Base-by-base conservation (phyloP, 2,888 invertebrate species). In the Dioctria rufipes region DNA sequence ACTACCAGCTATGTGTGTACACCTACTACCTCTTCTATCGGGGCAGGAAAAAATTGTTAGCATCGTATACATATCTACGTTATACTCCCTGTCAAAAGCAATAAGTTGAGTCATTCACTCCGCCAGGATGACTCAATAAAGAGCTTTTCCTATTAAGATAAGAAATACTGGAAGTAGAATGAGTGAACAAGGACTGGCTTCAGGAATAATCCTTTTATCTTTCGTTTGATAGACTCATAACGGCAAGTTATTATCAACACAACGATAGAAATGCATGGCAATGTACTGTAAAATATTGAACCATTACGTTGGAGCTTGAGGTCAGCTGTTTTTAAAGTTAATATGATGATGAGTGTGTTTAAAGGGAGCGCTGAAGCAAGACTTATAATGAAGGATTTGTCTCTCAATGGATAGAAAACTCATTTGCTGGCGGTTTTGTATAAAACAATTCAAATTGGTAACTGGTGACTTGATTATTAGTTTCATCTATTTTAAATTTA, bases 41-140 rank as follows among this genome's bases (percentile, higher is more conserved):
- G 69, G 54, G 54, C 8, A 73, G 60, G 42, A 58, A 73, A 54
- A 73, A 40, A 73, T 73, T 73, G 58, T 73, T 58, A 13, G 73
- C 60, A 73, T 73, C 58, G 25, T 25, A 25, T 25, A 25, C 25
- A 25, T 25, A 25, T 25, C 58, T 73, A 58, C 58, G 42, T 42
- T 73, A 63, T 78, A 78, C 25, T 80, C 66, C 65, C 63, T 82
- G 82, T 80, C 82, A 82, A 73, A 78, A 80, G 80, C 78, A 82
- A 78, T 82, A 80, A 82, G 80, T 78, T 63, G 78, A 78, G 82
- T 63, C 71, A 80, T 69, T 66, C 66, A 54, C 60, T 80, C 63
- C 65, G 63, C 51, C 58, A 60, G 61, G 73, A 80, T 61, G 77
- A 80, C 73, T 81, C 73, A 81, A 80, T 81, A 80, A 81, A 77